phyloP scores from a whole-genome alignment of 2,113 vertebrate genomes.

The Pomatorhinus ruficollis region DNA sequence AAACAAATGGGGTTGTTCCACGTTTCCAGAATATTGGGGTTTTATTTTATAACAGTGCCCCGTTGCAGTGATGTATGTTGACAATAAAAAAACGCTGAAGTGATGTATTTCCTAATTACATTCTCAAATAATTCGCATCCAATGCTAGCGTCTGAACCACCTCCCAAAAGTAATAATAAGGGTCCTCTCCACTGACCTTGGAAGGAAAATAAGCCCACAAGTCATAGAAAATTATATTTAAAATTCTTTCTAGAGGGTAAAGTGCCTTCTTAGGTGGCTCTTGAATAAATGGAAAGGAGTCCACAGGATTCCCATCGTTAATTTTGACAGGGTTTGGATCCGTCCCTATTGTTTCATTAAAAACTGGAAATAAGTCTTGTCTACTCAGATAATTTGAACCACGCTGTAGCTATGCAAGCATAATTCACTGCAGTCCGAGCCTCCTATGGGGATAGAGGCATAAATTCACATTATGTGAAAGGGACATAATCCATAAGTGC shows the following conservation, averaged over 20 bases:
- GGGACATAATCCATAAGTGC: conserved; percentile 19
- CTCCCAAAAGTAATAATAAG: neutral
- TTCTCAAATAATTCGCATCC: neutral
- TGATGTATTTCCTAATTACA: conserved; percentile 34
- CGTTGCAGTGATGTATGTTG: conserved; percentile 8
- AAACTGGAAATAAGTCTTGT: conserved; percentile 44
- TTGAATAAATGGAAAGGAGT: conserved; percentile 14
- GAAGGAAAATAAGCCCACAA: neutral
- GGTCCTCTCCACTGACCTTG: neutral
- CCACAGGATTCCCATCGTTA: neutral
- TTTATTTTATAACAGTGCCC: neutral
- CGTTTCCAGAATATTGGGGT: neutral
- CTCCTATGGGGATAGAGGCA: conserved; percentile 5
- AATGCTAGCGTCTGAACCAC: neutral
- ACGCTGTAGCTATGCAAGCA: conserved; percentile 24
- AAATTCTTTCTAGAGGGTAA: conserved; percentile 16
- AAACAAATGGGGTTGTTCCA: neutral
- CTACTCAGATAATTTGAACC: conserved; percentile 49
- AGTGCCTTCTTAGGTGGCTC: conserved; percentile 19
- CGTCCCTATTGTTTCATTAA: conserved; percentile 40
- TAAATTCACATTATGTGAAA: conserved; percentile 38
- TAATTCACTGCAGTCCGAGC: conserved; percentile 2
- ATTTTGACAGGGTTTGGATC: conserved; percentile 32
- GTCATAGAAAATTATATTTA: neutral
- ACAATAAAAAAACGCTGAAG: conserved; percentile 34